phyloP scores from a whole-genome alignment of 2,797 vertebrate species.

The Malurus leucopterus region DNA sequence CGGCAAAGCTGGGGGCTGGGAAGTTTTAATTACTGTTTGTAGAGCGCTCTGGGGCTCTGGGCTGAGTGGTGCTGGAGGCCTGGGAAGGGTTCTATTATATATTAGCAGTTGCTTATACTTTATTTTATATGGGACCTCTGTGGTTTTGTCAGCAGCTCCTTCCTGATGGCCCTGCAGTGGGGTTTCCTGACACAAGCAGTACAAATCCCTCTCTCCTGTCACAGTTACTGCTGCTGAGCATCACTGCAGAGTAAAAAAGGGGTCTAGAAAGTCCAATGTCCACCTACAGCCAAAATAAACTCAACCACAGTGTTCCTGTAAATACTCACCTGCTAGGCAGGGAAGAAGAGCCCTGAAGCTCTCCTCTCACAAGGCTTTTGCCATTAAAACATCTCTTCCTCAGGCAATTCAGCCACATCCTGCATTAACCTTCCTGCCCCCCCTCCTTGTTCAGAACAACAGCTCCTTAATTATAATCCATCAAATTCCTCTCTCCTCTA shows the following conservation, averaged over 20 bases:
- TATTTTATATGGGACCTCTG: not conserved
- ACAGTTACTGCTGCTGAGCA: not conserved
- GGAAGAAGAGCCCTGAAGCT: not conserved
- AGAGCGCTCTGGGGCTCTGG: not conserved
- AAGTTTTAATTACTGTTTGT: constrained; percentile 31
- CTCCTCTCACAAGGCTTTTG: not conserved
- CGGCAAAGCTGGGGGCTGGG: not conserved
- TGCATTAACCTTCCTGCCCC: not conserved
- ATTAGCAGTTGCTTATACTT: not conserved
- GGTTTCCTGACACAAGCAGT: not conserved
- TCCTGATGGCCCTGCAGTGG: not conserved
- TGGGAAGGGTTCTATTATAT: not conserved
- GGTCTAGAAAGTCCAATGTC: not conserved
- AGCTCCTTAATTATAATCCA: constrained; percentile 36
- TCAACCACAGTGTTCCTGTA: not conserved
- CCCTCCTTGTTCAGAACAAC: not conserved
- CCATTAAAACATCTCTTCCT: not conserved
- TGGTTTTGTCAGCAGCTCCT: not conserved
- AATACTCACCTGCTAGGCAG: not conserved
- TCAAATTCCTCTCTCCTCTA: not conserved
- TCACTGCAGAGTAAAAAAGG: not conserved
- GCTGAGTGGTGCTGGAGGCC: not conserved
- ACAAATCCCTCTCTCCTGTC: not conserved
- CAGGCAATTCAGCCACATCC: not conserved
- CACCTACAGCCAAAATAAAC: not conserved